These are phyloP conservation scores for Tetragonisca angustula DNA, from an alignment of 2,888 invertebrate genomes.

Conservation along the genomic window DNA sequence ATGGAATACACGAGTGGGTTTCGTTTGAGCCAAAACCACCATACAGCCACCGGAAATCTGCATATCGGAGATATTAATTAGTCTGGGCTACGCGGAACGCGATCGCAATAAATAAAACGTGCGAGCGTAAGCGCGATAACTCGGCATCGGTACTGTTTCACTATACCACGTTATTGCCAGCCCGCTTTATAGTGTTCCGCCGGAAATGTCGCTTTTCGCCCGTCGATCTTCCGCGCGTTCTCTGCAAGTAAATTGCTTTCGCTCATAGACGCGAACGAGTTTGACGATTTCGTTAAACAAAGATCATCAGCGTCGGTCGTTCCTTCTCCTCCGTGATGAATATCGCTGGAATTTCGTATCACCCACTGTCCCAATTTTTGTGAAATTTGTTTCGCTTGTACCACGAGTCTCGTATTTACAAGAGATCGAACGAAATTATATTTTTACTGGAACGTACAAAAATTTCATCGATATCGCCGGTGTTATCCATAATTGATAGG, in stretches of 20 bases:
- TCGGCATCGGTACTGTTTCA: constrained; percentile 8
- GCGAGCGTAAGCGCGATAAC: constrained; percentile 47
- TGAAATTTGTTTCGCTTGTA: background rate
- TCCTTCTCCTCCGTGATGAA: background rate
- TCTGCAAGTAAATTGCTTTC: constrained; percentile 2
- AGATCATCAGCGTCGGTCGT: background rate
- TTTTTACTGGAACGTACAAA: background rate
- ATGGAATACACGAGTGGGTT: constrained; percentile 2
- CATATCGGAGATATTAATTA: constrained; percentile 60
- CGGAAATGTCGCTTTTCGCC: background rate
- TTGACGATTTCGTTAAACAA: constrained; percentile 2
- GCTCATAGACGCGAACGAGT: background rate
- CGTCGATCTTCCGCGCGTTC: background rate
- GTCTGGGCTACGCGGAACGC: constrained; percentile 2
- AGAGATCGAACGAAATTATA: background rate
- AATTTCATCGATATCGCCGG: background rate
- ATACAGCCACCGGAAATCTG: constrained; percentile 33
- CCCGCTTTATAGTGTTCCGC: background rate
- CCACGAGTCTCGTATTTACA: background rate
- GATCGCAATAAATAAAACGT: constrained; percentile 52
- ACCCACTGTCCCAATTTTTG: background rate
- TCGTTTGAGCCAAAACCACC: constrained; percentile 4
- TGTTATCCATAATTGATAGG: background rate
- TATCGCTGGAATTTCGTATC: background rate
- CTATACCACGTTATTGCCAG: constrained; percentile 19